phyloP scores from a whole-genome alignment of 2,888 invertebrate species.

The Trachelus iudaicus region DNA sequence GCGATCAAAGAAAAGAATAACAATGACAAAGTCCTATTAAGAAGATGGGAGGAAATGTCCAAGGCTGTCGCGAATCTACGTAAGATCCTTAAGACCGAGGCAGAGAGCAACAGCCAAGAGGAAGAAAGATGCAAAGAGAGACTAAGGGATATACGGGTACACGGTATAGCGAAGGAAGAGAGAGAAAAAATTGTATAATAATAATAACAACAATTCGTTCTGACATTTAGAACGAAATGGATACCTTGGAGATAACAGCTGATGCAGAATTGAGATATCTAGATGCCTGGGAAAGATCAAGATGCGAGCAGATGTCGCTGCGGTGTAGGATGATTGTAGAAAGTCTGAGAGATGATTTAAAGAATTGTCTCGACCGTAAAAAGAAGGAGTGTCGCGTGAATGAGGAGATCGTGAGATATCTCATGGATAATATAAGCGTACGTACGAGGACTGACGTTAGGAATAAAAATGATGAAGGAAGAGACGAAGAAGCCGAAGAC shows the following conservation, averaged over 20 bases:
- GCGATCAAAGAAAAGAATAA: constrained; percentile 25
- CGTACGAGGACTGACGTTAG: constrained; percentile 16
- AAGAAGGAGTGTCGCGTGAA: constrained; percentile 60
- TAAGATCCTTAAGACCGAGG: constrained; percentile 31
- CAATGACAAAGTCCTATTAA: constrained; percentile 35
- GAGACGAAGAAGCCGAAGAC: not conserved
- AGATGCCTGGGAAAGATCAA: constrained; percentile 59
- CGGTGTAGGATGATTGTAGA: constrained; percentile 48
- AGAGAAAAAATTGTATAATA: not conserved
- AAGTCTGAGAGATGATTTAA: constrained; percentile 45
- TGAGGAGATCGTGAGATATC: constrained; percentile 55
- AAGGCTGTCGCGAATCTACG: constrained; percentile 29
- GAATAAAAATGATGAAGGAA: not conserved
- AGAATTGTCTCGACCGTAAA: constrained; percentile 50
- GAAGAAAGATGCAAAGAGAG: constrained; percentile 30
- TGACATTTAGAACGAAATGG: constrained; percentile 41
- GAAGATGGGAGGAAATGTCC: constrained; percentile 29
- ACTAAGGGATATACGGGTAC: constrained; percentile 39
- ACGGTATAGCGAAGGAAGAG: constrained; percentile 11
- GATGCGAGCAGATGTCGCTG: constrained; percentile 58
- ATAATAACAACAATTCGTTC: not conserved
- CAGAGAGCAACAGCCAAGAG: constrained; percentile 27
- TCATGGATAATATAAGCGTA: constrained; percentile 50
- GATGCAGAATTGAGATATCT: constrained; percentile 46
- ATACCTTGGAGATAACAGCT: constrained; percentile 42